Base-by-base conservation (phyloP, 2,888 invertebrate genomes). In the Watsonalla binaria region DNA sequence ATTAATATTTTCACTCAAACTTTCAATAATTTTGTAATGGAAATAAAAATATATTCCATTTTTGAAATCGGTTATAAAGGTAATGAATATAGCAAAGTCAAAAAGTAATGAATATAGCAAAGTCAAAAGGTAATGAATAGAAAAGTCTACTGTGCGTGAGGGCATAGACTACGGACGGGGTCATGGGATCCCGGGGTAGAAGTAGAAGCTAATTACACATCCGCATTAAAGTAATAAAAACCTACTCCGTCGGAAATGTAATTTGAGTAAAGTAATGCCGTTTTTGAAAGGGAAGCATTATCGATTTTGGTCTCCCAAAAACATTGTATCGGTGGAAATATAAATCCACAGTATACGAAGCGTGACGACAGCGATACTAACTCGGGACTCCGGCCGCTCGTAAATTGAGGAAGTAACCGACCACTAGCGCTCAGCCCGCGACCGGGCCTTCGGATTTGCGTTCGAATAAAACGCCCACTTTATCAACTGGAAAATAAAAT, bases 351-450 rank as follows among this genome's bases (percentile, higher is more conserved):
- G 72, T 81, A 82, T 79, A 85, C 84, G 85, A 84, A 78, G 74
- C 85, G 80, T 84, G 84, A 82, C 85, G 82, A 84, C 83, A 80
- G 78, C 80, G 76, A 77, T 80, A 83, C 85, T 84, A 84, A 84
- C 82, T 84, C 80, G 74, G 73, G 72, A 69, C 76, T 76, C 76
- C 75, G 76, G 78, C 57, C 74, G 77, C 65, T 78, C 80, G 81
- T 87, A 86, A 87, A 87, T 85, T 76, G 79, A 72, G 78, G 75
- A 83, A 82, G 82, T 74, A 80, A 82, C 81, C 79, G 80, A 80
- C 81, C 83, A 79, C 72, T 76, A 70, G 74, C 72, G 70, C 68
- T 75, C 72, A 76, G 73, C 65, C 71, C 74, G 72, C 75, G 70
- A 69, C 74, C 73, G 74, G 63, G 71, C 74, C 76, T 76, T 78